These are phyloP conservation scores for Luidia sarsii DNA, from an alignment of 53 echinoderm and acorn worm genomes.

Conservation along the genomic window DNA sequence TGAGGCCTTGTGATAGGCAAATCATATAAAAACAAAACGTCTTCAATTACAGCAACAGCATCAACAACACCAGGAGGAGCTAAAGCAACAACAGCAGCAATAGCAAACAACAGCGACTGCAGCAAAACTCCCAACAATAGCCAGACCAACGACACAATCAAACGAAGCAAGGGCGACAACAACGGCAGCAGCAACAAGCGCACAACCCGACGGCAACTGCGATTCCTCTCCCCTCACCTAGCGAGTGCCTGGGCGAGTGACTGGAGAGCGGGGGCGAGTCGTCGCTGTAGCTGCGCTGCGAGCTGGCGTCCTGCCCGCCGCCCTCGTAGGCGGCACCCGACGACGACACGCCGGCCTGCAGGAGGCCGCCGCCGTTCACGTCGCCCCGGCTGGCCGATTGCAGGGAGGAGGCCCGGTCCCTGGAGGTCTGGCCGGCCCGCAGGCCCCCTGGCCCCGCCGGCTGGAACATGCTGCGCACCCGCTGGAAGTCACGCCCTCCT, in stretches of 20 bases:
- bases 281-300: constrained; percentile 59
- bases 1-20: no score
- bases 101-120: no score
- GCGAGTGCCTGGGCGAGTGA: constrained; percentile 74
- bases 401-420: constrained; percentile 34
- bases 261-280: constrained; percentile 70
- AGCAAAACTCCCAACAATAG: background rate
- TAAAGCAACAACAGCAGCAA: background rate
- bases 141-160: background rate
- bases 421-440: background rate
- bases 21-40: background rate
- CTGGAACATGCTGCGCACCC: constrained; percentile 66
- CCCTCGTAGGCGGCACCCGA: constrained; percentile 1
- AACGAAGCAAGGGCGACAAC: background rate
- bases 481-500: constrained; percentile 38
- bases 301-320: constrained; percentile 12
- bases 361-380: constrained; percentile 2
- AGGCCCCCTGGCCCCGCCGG: constrained; percentile 28
- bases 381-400: constrained; percentile 28
- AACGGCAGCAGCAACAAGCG: background rate
- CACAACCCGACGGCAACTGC: background rate
- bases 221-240: constrained; percentile 56
- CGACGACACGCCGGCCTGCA: background rate
- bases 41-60: background rate
- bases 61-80: background rate